Evolutionary conservation across 1,140 invertebrate genomes (phyloP).

Genomic region (Spodoptera litura): DNA sequence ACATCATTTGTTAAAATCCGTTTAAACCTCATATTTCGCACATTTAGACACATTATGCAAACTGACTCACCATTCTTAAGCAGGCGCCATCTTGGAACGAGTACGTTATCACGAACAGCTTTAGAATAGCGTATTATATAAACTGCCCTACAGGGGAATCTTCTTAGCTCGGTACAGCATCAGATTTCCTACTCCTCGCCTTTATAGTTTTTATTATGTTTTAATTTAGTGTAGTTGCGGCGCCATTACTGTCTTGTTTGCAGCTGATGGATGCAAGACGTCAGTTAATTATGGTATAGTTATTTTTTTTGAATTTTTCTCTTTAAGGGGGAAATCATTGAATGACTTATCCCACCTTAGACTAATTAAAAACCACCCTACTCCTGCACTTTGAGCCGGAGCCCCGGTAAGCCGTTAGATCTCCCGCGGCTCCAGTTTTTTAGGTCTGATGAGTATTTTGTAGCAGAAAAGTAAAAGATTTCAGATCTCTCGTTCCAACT

Average conservation of each 20-base stretch:
- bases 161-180: background rate
- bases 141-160: slow-evolving; percentile 26
- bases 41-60: slow-evolving; percentile 26
- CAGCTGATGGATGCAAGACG: too few relatives aligned
- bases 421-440: too few relatives aligned
- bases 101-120: slow-evolving; percentile 2
- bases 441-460: background rate
- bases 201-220: background rate
- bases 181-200: slow-evolving; percentile 1
- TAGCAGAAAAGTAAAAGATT: background rate
- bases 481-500: too few relatives aligned
- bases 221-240: too few relatives aligned
- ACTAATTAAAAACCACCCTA: too few relatives aligned
- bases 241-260: too few relatives aligned
- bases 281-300: too few relatives aligned
- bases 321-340: too few relatives aligned
- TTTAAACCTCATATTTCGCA: slow-evolving; percentile 1
- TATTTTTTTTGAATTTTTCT: too few relatives aligned
- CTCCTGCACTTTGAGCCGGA: too few relatives aligned
- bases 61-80: slow-evolving; percentile 1
- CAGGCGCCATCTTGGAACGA: slow-evolving; percentile 2
- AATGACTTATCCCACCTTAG: too few relatives aligned
- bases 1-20: background rate
- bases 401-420: too few relatives aligned
- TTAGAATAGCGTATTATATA: background rate